phyloP scores from a whole-genome alignment of 2,797 vertebrate genomes.

The Odontamblyopus lacepedii region DNA sequence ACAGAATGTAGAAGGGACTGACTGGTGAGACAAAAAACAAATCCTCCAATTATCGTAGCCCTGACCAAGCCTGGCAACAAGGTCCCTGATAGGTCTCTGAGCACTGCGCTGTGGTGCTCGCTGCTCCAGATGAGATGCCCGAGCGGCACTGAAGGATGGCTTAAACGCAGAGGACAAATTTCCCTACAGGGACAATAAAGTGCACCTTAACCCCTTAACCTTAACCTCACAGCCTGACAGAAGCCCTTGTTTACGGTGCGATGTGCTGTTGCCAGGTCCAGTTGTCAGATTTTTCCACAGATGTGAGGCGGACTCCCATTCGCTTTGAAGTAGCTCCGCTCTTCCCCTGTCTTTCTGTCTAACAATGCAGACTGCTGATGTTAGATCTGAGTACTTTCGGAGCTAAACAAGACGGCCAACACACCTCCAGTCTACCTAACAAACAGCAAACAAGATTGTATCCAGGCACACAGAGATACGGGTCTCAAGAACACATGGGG shows the following conservation, averaged over 20 bases:
- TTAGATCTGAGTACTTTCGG: constrained; percentile 52
- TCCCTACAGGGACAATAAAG: too few relatives aligned
- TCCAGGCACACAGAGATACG: constrained; percentile 38
- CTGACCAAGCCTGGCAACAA: too few relatives aligned
- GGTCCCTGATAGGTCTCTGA: too few relatives aligned
- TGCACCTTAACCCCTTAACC: too few relatives aligned
- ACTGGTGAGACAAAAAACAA: too few relatives aligned
- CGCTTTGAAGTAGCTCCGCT: constrained; percentile 59
- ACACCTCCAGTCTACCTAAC: constrained; percentile 44
- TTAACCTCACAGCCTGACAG: neutral
- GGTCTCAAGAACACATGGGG: constrained; percentile 38
- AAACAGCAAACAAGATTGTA: constrained; percentile 43
- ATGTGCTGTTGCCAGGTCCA: constrained; percentile 43
- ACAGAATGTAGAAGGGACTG: too few relatives aligned
- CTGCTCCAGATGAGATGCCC: too few relatives aligned
- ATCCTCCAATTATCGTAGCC: too few relatives aligned
- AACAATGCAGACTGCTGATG: constrained; percentile 44
- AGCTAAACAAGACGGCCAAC: constrained; percentile 51
- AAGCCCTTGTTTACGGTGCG: constrained; percentile 35
- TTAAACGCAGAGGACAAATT: too few relatives aligned
- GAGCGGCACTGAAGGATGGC: too few relatives aligned
- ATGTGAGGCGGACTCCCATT: constrained; percentile 59
- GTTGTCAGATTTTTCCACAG: constrained; percentile 64
- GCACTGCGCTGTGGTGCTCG: too few relatives aligned
- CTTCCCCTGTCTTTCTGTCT: constrained; percentile 54